Conservation (phyloP, 2,888 invertebrate species). For the Oeneis ivallda region DNA sequence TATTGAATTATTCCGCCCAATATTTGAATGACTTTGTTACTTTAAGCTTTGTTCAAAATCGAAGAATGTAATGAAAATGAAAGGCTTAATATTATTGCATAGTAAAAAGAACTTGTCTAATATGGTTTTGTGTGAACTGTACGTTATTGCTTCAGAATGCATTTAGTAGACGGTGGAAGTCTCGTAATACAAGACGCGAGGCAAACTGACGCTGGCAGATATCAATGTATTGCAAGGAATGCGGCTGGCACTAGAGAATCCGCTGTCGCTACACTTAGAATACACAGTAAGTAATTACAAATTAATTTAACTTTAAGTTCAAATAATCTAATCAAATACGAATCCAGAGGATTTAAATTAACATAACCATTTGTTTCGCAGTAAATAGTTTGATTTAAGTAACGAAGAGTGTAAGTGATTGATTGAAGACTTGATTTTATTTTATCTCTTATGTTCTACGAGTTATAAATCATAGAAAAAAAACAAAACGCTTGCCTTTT, state of each 20-base stretch:
- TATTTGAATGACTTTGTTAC: conserved; percentile 75
- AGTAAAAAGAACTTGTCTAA: conserved; percentile 20
- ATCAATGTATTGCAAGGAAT: conserved; percentile 91
- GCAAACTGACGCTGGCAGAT: conserved; percentile 89
- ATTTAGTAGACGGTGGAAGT: conserved; percentile 90
- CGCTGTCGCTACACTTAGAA: conserved; percentile 86
- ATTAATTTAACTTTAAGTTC: too few species aligned
- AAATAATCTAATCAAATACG: background rate
- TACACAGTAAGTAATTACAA: conserved; percentile 85
- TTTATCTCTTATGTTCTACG: too few species aligned
- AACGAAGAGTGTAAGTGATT: background rate
- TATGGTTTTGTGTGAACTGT: conserved; percentile 28
- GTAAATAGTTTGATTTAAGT: background rate
- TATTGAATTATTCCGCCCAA: conserved; percentile 78
- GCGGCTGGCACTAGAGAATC: conserved; percentile 90
- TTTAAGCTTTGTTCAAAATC: conserved; percentile 54
- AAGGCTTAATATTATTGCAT: conserved; percentile 45
- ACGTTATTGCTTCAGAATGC: conserved; percentile 77
- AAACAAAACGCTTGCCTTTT: too few species aligned
- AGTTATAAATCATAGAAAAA: too few species aligned
- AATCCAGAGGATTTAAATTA: background rate
- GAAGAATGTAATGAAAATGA: conserved; percentile 52
- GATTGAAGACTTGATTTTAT: too few species aligned
- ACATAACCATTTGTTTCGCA: background rate
- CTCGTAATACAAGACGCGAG: conserved; percentile 90